Conservation (phyloP, 2,797 vertebrate species). For the Pseudocheirus occidentalis region DNA sequence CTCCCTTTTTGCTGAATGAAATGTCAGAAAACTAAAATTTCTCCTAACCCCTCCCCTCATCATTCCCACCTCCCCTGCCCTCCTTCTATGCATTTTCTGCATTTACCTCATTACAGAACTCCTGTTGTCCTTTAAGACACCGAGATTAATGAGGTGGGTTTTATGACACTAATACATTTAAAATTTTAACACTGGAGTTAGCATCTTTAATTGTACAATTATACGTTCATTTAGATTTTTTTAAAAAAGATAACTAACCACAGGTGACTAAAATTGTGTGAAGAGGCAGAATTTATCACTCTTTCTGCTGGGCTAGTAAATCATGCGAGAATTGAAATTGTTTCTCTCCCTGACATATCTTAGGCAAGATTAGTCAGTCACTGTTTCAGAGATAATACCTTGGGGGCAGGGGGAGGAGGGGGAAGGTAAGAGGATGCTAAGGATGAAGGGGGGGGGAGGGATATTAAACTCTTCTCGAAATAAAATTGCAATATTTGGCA, state of each 20-base stretch:
- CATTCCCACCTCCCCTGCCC: constrained; percentile 31
- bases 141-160: constrained; percentile 85
- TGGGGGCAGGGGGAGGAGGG: constrained; percentile 50
- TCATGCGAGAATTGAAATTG: constrained; percentile 75
- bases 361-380: constrained; percentile 73
- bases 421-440: background rate
- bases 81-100: constrained; percentile 72
- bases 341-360: constrained; percentile 74
- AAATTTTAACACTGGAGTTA: constrained; percentile 83
- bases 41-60: constrained; percentile 56
- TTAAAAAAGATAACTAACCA: constrained; percentile 80
- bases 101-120: constrained; percentile 81
- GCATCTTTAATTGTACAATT: constrained; percentile 86
- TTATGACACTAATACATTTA: constrained; percentile 86
- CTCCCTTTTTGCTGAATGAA: constrained; percentile 69
- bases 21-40: constrained; percentile 52
- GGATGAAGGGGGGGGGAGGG: background rate
- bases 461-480: constrained; percentile 46
- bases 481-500: constrained; percentile 65
- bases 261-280: constrained; percentile 78
- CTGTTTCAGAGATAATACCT: constrained; percentile 77
- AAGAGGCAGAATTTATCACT: constrained; percentile 77
- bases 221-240: constrained; percentile 82
- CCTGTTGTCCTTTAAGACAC: constrained; percentile 84
- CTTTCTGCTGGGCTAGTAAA: constrained; percentile 63